Base-by-base conservation (phyloP, 2,888 invertebrate species). In the Coelogynopora nodosa region DNA sequence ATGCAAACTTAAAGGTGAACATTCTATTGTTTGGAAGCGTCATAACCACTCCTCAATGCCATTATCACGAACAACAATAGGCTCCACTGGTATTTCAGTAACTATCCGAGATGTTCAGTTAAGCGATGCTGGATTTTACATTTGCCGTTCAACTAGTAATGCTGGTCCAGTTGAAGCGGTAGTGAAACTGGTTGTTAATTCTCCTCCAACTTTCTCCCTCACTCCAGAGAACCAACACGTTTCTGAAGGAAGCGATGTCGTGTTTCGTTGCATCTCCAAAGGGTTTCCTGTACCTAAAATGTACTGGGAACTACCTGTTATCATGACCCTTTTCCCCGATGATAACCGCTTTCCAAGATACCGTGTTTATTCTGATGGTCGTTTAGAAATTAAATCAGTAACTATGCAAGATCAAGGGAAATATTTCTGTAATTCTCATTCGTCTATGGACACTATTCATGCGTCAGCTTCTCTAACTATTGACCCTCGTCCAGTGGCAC, bases 371-470 rank as follows among this genome's bases (percentile, higher is more conserved):
- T 26, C 49, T 81, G 85, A 85, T 13, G 85, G 85, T 10, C 49
- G 85, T 85, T 67, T 85, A 5, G 67, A 80, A 18, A 85, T 85
- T 26, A 29, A 23, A 27, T 67, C 29, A 18, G 67, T 67, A 26
- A 31, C 49, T 27, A 23, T 23, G 27, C 27, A 27, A 23, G 85
- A 85, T 74, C 23, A 49, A 5, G 85, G 85, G 1, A 67, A 74
- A 83, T 85, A 85, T 84, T 28, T 67, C 67, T 85, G 85, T 84
- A 74, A 80, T n/a, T 67, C 67, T 80, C 85, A 85, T 67, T 85
- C 85, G 2, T 85, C 85, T n/a, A 31, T 85, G 28, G 74, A 74
- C 26, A 30, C 85, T 27, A 80, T 23, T 29, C 74, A 67, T 80
- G 49, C 85, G 28, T 80, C 67, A 1, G 85, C 85, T 85, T 28